Base-by-base conservation (phyloP, 2,888 invertebrate species). In the Saturnia japonica region DNA sequence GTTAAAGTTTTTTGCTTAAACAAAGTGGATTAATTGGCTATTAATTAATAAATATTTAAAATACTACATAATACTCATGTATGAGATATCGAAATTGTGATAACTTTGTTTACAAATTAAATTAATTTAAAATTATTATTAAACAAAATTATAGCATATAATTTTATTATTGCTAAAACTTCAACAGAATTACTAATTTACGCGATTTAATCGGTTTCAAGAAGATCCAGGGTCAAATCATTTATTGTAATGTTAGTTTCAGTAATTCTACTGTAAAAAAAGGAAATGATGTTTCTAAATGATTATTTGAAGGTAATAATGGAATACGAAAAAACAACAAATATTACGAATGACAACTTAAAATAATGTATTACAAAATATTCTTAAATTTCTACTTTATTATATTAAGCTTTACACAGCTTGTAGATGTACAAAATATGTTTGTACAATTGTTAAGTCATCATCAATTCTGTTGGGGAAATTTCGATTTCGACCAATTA, bases 401-500 rank as follows among this genome's bases (percentile, higher is more conserved):
- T n/a, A 14, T 16, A 9, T 60, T 47, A 45, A 19, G 19, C 45
- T 69, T 60, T 68, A 34, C 42, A 47, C 64, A 69, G 51, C 64
- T 51, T 64, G 69, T 25, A 60, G 47, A 45, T 45, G 22, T 40
- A 42, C 14, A 62, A 69, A 64, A 51, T 1, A 66, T 69, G 64
- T 69, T 69, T 69, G 69, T 16, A 51, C 69, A 69, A 66, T 40
- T 69, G 64, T 51, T 51, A 64, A 45, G 19, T n/a, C 51, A 47
- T 64, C 45, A 47, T n/a, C 28, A 7, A 25, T 34, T 19, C 11
- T 60, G 54, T 54, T 22, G 67, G 68, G 28, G 68, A 68, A 68
- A 68, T 47, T 68, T 68, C 68, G 68, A n/a, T 68, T 68, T 68
- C 68, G 47, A 68, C 47, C 68, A 68, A 68, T 68, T 68, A 68